A percentile compares a stretch with the other conserved stretches of the same genome.
phyloP scores from a whole-genome alignment of 2,113 vertebrate genomes.

The Aythya baeri region DNA sequence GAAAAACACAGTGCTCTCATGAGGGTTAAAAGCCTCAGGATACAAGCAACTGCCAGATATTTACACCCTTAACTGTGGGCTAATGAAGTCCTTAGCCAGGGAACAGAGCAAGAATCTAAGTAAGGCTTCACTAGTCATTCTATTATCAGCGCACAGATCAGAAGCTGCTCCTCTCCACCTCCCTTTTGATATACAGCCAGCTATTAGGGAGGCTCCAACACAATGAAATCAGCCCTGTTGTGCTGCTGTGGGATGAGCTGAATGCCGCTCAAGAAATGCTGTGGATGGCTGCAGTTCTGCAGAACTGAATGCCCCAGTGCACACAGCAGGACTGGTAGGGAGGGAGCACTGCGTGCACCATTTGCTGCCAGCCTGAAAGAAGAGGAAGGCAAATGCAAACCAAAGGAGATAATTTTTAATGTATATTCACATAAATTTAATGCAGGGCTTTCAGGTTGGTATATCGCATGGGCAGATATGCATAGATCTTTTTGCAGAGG shows the following conservation, averaged over 20 bases:
- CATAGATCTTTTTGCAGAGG: not conserved
- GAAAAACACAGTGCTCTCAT: not conserved
- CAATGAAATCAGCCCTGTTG: not conserved
- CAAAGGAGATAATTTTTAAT: not conserved
- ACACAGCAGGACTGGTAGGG: not conserved
- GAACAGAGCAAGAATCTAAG: not conserved
- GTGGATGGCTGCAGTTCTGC: not conserved
- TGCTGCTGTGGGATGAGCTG: not conserved
- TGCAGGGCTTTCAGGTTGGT: not conserved
- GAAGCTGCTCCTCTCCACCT: not conserved
- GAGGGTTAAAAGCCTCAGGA: not conserved
- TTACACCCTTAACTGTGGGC: not conserved
- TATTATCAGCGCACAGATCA: not conserved
- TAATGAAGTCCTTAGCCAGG: not conserved
- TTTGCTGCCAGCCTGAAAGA: not conserved
- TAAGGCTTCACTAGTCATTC: not conserved
- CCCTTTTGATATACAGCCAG: not conserved
- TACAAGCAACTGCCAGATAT: not conserved
- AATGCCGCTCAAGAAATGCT: accelerated
- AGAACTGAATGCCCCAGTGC: accelerated
- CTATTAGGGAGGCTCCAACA: not conserved
- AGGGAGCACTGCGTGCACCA: not conserved
- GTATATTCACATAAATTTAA: not conserved
- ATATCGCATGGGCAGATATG: not conserved
- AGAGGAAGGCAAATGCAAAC: not conserved